Base-by-base conservation (phyloP, 2,888 invertebrate species). In the Ormia ochracea region DNA sequence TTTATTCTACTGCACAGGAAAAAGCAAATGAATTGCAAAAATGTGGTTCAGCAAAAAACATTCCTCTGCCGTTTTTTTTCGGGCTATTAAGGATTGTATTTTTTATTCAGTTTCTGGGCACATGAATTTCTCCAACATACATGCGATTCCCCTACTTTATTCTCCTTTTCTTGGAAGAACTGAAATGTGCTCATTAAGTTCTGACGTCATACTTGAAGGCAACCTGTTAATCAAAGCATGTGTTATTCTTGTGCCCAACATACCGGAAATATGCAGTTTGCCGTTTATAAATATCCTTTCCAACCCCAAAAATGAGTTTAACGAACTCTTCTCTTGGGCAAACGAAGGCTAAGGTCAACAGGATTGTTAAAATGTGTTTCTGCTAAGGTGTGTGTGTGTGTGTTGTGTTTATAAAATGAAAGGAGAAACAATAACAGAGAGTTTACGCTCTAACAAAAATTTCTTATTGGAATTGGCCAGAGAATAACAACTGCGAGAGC, bases 301-400 rank as follows among this genome's bases (percentile, higher is more conserved):
- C 65, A 48, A 66, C 61, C 70, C 75, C 21, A 43, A 43, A 50
- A 43, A 43, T 9, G 31, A 75, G 59, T 78, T 66, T 75, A 70
- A 66, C 65, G 68, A 78, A 74, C 73, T 68, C 56, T 36, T 72
- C 52, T 66, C 70, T 72, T 21, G 10, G 28, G 9, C n/a, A 38
- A 58, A 50, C 66, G 59, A 80, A 76, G 70, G 75, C 80, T 76
- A 80, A 80, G 80, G 80, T 80, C 80, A 80, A 76, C 75, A 72
- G 66, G 74, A 63, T 66, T 70, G 33, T 10, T 38, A 17, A 31
- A 6, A n/a, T 26, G n/a, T 14, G 26, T 36, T 0, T 19, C 5
- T 26, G n/a, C n/a, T n/a, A n/a, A 5, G 10, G 36, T 26, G 33
- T 23, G 33, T 48, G 58, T 17, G 38, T 6, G 31, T 43, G 14